Evolutionary conservation across 2,113 vertebrate genomes (phyloP), one percentile per base, ranked within the genome.

Genomic region (Trinectes maculatus): DNA sequence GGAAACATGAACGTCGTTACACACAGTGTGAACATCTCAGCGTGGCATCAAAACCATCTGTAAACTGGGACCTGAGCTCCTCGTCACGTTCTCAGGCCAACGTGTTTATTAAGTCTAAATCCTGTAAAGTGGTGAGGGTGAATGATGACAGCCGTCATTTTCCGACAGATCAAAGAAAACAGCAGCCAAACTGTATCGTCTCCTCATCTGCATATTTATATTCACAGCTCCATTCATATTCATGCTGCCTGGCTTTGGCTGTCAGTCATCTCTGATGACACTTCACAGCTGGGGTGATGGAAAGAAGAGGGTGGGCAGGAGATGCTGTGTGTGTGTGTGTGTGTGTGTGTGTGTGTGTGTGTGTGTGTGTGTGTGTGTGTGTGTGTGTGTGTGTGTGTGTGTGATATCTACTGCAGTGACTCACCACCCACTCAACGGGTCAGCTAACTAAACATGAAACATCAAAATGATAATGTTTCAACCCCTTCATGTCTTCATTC

Each of bases 231-330:
- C 64, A 79, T 85, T 81, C 74, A 79, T 58, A 74, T 74, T 84
- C 77, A 79, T 47, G 10, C 51, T 3, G 42, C 64, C 47, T 72
- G 55, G 37, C 51, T 58, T 61, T 39, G 53, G 60, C 71, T 87
- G 87, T 80, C 87, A 82, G 48, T 85, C 85, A 85, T 76, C 73
- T 22, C 76, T 43, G 78, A 64, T 84, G 71, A 77, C 78, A 78
- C 79, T 54, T 68, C 64, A 64, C 81, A 82, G 83, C 84, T 82
- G 80, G 69, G 80, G 69, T 77, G 75, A 75, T 67, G 53, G 62
- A 59, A 52, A 6, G 55, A 29, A 15, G 68, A 49, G 53, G 71
- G 52, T 49, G 71, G 60, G 74, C 13, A 42, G 64, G 48, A 71
- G 62, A 61, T 3, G 33, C 36, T 21, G 2, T 26, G 52, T 60